Conservation (phyloP, 1,140 invertebrate species). For the Drosophila nasuta region DNA sequence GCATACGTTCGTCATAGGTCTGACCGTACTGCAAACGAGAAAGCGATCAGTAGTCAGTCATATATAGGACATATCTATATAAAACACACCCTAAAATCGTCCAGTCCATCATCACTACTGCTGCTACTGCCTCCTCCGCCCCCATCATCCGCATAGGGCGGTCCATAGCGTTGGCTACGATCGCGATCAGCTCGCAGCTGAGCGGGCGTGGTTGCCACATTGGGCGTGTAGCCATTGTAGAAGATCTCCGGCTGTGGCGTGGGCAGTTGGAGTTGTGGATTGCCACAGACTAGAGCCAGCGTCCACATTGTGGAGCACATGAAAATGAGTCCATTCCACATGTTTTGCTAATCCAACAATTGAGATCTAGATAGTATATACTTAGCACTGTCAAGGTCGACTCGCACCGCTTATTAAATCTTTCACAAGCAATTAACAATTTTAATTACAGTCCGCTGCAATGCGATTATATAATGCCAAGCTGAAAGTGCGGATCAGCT, state of each 20-base stretch:
- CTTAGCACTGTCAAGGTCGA: slow-evolving; percentile 68
- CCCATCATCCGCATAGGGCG: slow-evolving; percentile 71
- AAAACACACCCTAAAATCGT: slow-evolving; percentile 79
- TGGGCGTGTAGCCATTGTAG: slow-evolving; percentile 77
- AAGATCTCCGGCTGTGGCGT: slow-evolving; percentile 78
- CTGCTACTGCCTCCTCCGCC: slow-evolving; percentile 17
- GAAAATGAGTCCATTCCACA: slow-evolving; percentile 49
- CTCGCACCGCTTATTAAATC: slow-evolving; percentile 59
- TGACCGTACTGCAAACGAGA: slow-evolving; percentile 71
- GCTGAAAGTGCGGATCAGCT: not conserved
- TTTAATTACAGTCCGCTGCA: slow-evolving; percentile 58
- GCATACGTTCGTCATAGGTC: slow-evolving; percentile 79
- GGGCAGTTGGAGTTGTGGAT: slow-evolving; percentile 86
- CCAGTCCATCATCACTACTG: slow-evolving; percentile 64
- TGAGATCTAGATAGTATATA: slow-evolving; percentile 57
- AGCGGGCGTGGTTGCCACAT: slow-evolving; percentile 70
- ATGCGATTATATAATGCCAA: slow-evolving; percentile 11
- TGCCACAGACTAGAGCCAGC: slow-evolving; percentile 32
- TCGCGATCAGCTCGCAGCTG: slow-evolving; percentile 70
- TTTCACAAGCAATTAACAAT: slow-evolving; percentile 73
- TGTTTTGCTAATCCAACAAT: slow-evolving; percentile 55
- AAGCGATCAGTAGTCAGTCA: not conserved
- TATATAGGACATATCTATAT: not conserved
- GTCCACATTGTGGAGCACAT: slow-evolving; percentile 31
- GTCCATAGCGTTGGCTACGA: slow-evolving; percentile 78